Evolutionary conservation across 53 echinoderm and acorn worm genomes (phyloP).

Genomic region (Mesocentrotus franciscanus): DNA sequence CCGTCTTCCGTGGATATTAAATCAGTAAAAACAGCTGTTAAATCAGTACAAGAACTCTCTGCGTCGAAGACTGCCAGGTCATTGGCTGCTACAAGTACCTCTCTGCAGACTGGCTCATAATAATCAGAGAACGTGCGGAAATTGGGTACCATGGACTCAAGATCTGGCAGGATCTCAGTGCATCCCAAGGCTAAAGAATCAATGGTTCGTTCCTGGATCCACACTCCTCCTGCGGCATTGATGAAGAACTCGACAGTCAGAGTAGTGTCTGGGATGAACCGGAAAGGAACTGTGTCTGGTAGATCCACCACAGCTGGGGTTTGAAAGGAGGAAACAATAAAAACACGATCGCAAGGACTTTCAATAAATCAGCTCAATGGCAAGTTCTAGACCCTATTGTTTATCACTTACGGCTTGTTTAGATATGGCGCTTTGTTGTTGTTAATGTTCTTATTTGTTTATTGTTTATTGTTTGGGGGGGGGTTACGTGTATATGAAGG

Average conservation of each 20-base stretch:
- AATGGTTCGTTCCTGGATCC: background rate
- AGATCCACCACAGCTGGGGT: background rate
- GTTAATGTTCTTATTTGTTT: too few species aligned
- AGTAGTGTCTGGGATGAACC: background rate
- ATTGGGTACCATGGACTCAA: background rate
- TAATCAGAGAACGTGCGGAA: background rate
- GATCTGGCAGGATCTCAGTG: background rate
- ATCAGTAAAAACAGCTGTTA: background rate
- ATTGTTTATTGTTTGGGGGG: too few species aligned
- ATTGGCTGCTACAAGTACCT: background rate
- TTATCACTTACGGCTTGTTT: too few species aligned
- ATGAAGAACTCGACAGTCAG: background rate
- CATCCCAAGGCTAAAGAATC: background rate
- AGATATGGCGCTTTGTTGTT: too few species aligned
- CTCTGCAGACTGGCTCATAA: background rate
- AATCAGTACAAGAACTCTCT: background rate
- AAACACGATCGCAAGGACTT: too few species aligned
- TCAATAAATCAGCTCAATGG: too few species aligned
- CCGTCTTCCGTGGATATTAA: background rate
- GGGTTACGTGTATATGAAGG: too few species aligned
- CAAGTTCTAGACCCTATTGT: too few species aligned
- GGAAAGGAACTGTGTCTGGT: background rate
- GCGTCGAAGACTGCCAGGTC: slow-evolving; percentile 11
- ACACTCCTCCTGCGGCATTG: background rate
- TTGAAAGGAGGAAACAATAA: background rate